phyloP scores from a whole-genome alignment of 2,888 invertebrate genomes.

The Ichneumoninae sp. region DNA sequence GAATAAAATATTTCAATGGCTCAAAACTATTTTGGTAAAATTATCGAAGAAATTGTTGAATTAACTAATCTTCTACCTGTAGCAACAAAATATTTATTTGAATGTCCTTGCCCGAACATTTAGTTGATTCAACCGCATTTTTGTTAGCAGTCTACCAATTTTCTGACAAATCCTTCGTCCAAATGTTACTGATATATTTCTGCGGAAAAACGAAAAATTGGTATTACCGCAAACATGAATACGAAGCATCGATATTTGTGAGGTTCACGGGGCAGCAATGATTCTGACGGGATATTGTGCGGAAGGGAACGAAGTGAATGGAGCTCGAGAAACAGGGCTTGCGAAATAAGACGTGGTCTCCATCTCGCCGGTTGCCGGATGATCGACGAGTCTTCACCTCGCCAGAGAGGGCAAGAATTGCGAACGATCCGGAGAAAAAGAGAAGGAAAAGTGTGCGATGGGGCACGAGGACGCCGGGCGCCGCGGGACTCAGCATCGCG shows the following conservation, averaged over 20 bases:
- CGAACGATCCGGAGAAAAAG: conserved; percentile 31
- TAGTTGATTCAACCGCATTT: no score
- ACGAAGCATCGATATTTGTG: conserved; percentile 35
- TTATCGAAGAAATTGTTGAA: no score
- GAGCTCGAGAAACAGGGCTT: not conserved
- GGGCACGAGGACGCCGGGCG: conserved; percentile 69
- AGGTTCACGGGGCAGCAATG: not conserved
- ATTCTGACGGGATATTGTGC: not conserved
- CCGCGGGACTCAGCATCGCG: conserved; percentile 71
- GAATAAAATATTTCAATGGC: no score
- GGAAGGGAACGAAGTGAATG: not conserved
- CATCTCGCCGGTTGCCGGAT: conserved; percentile 16
- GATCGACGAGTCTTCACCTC: conserved; percentile 34
- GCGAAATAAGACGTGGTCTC: conserved; percentile 50
- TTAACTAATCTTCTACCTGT: no score
- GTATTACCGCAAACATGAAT: conserved; percentile 16
- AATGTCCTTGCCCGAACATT: no score
- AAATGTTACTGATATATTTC: not conserved
- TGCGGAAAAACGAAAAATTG: not conserved
- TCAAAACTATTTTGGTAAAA: no score
- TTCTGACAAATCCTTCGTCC: not conserved
- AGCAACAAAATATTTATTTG: no score
- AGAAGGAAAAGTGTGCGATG: conserved; percentile 39
- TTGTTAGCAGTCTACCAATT: no score
- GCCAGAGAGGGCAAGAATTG: not conserved